Conservation (phyloP, 2,888 invertebrate genomes). For the Bruchidius siliquastri region DNA sequence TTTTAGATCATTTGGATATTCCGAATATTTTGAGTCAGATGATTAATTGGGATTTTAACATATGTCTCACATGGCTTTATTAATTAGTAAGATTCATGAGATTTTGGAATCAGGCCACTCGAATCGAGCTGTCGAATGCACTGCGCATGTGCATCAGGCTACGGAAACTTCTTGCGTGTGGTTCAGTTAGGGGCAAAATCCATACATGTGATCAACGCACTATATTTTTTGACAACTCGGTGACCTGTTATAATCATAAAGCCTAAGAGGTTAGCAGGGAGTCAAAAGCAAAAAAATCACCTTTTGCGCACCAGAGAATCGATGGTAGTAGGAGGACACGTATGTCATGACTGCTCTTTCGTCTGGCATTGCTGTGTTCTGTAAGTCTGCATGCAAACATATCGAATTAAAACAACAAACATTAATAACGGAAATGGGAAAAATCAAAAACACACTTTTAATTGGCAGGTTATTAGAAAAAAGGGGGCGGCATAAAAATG, state of each 20-base stretch:
- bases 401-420: conserved; percentile 34
- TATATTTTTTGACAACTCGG: not conserved
- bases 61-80: no score
- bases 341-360: conserved; percentile 99
- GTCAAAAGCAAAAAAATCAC: conserved; percentile 53
- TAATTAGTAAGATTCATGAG: no score
- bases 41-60: no score
- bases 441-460: conserved; percentile 14
- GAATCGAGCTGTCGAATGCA: no score
- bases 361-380: conserved; percentile 98
- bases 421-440: conserved; percentile 9
- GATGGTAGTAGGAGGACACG: conserved; percentile 99
- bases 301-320: conserved; percentile 99
- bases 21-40: no score
- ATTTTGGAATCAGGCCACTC: no score
- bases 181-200: no score
- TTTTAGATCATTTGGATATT: no score
- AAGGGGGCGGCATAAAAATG: conserved; percentile 5
- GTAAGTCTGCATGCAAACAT: conserved; percentile 73
- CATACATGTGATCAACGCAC: no score
- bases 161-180: no score
- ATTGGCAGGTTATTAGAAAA: conserved; percentile 1
- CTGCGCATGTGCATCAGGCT: no score
- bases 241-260: not conserved
- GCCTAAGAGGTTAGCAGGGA: not conserved